Base-by-base conservation (phyloP, 2,113 vertebrate species). In the Polyodon spathula region DNA sequence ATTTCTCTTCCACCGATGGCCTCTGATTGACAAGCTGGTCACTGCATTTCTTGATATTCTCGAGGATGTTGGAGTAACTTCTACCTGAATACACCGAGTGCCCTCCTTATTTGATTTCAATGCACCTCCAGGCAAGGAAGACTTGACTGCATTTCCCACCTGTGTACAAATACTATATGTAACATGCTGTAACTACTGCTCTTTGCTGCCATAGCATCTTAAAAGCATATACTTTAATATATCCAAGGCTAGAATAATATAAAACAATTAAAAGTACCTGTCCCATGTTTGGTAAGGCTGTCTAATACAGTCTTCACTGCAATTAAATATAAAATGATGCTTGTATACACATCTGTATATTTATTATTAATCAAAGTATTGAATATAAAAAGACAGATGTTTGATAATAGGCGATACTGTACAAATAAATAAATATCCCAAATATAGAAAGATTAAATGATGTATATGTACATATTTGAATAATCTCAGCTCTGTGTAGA, bases 131-230 rank as follows among this genome's bases (percentile, higher is more conserved):
- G 88, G 91, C 76, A 94, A 77, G 6, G 93, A 94, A 37, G 94
- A 93, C 85, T 95, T 96, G 81, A 97, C 93, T 83, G 96, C 96
- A 67, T 98, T 97, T 61, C 93, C 94, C 79, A 97, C 90, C 96
- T 98, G 76, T 60, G 59, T 64, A 66, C 43, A 16, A 61, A 46
- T 11, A 41, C 41, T 60, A 44, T 39, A 40, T 61, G 58, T 56
- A 42, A 59, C 42, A 27, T 27, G 27, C 27, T 27, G 27, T 27
- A 27, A 27, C 27, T 3, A 1, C 27, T 27, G 27, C 2, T 3
- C 27, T 27, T 27, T 27, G 3, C 27, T 27, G 27, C 27, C 27
- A 27, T 27, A 27, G 3, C 27, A 27, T 27, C 27, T 27, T 27
- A 27, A 27, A 27, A 27, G 27, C 27, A 27, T 27, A 27, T 27